A percentile compares a stretch with the other conserved stretches of the same genome.
These are phyloP conservation scores for Morpho deidamia DNA, from an alignment of 2,888 invertebrate species.

Conservation along the genomic window DNA sequence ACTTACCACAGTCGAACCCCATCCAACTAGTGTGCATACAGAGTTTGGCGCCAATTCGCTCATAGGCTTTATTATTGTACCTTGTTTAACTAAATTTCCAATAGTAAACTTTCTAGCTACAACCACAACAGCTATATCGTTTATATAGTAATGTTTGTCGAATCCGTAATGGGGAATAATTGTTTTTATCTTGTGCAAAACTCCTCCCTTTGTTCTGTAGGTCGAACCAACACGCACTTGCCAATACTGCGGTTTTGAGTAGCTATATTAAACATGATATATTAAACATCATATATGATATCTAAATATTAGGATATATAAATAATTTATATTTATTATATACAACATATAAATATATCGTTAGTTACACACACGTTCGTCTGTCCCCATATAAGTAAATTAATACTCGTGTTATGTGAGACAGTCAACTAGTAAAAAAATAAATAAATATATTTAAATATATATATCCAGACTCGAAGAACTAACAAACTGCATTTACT, in stretches of 20 bases:
- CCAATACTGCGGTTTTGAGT: slow-evolving; percentile 55
- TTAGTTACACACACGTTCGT: too few species aligned
- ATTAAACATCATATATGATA: too few species aligned
- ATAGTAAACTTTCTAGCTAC: slow-evolving; percentile 44
- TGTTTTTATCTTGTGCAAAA: slow-evolving; percentile 48
- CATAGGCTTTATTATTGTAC: slow-evolving; percentile 52
- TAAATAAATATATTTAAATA: background rate
- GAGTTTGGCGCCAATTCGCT: slow-evolving; percentile 50
- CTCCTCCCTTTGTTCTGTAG: slow-evolving; percentile 51
- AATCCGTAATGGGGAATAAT: slow-evolving; percentile 53
- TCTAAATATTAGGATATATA: too few species aligned
- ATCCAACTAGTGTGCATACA: slow-evolving; percentile 53
- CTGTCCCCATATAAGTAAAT: too few species aligned
- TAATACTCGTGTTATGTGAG: too few species aligned
- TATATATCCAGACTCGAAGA: too few species aligned
- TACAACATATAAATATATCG: too few species aligned
- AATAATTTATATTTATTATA: too few species aligned
- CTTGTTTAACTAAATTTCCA: slow-evolving; percentile 49
- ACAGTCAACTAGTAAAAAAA: background rate
- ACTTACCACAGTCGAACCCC: slow-evolving; percentile 59
- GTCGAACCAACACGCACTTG: slow-evolving; percentile 61
- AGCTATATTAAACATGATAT: slow-evolving; percentile 38
- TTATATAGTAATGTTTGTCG: slow-evolving; percentile 52
- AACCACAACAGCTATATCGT: slow-evolving; percentile 58
- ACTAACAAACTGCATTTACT: too few species aligned